Conservation (phyloP, 2,888 invertebrate species). For the Plemyria rubiginata region DNA sequence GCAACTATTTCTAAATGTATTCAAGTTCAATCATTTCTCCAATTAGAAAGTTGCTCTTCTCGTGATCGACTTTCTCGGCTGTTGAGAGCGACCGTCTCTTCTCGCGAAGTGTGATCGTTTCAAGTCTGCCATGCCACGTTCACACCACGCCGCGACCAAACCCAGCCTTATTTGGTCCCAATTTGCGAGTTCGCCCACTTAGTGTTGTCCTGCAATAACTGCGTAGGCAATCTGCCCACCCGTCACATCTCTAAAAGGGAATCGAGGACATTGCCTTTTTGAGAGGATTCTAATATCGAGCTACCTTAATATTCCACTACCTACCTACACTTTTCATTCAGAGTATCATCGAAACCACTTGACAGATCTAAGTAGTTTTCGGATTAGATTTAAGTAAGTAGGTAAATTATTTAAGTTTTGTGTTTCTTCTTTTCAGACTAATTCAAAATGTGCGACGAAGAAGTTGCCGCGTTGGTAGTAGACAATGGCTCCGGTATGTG, state of each 20-base stretch:
- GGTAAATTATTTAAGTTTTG: conserved; percentile 15
- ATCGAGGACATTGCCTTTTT: conserved; percentile 39
- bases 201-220: conserved; percentile 52
- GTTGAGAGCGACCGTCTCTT: conserved; percentile 53
- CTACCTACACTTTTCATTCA: not conserved
- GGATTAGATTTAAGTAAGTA: not conserved
- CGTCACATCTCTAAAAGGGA: conserved; percentile 48
- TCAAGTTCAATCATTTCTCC: conserved; percentile 32
- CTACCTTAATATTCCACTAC: not conserved
- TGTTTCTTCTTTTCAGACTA: conserved; percentile 66
- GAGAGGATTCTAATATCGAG: conserved; percentile 16
- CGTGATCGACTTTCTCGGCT: conserved; percentile 63
- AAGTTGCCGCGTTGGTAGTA: conserved; percentile 96
- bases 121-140: conserved; percentile 78
- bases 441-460: conserved; percentile 84
- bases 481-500: conserved; percentile 99
- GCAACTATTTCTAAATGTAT: conserved; percentile 29
- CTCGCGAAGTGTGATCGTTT: conserved; percentile 55
- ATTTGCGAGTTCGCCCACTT: conserved; percentile 72
- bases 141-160: conserved; percentile 56
- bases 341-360: not conserved
- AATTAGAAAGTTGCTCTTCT: conserved; percentile 64
- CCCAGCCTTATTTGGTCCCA: conserved; percentile 74
- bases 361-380: too few species aligned
- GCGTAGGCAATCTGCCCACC: conserved; percentile 70